These are phyloP conservation scores for Drosophila subpulchrella DNA, from an alignment of 1,140 invertebrate species.

Conservation along the genomic window DNA sequence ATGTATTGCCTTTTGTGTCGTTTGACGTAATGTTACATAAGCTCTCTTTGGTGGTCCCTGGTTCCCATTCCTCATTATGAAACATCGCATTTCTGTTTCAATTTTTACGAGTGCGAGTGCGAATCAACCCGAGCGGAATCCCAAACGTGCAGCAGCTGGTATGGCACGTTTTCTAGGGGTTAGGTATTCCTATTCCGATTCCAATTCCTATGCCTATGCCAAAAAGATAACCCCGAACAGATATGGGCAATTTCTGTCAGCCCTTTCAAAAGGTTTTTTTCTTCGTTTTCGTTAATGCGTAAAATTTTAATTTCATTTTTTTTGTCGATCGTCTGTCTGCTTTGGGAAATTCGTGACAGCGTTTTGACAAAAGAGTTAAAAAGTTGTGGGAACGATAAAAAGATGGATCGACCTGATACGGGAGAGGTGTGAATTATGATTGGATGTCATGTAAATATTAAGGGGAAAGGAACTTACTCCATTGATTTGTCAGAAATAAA, in stretches of 20 bases:
- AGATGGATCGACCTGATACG: slow-evolving; percentile 50
- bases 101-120: slow-evolving; percentile 61
- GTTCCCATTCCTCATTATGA: slow-evolving; percentile 55
- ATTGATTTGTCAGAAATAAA: neutral
- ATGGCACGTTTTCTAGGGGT: slow-evolving; percentile 44
- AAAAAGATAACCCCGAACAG: slow-evolving; percentile 56
- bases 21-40: slow-evolving; percentile 83
- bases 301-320: slow-evolving; percentile 81
- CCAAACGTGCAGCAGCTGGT: slow-evolving; percentile 71
- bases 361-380: slow-evolving; percentile 79
- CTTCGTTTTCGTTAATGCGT: slow-evolving; percentile 69
- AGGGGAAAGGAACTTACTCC: neutral
- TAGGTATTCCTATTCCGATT: slow-evolving; percentile 4
- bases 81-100: slow-evolving; percentile 76
- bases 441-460: slow-evolving; percentile 1
- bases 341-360: slow-evolving; percentile 72
- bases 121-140: slow-evolving; percentile 34
- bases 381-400: slow-evolving; percentile 68
- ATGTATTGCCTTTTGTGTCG: slow-evolving; percentile 81
- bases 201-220: slow-evolving; percentile 1
- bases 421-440: slow-evolving; percentile 61
- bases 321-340: slow-evolving; percentile 44
- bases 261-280: slow-evolving; percentile 47
- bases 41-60: slow-evolving; percentile 41
- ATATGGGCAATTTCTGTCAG: slow-evolving; percentile 74